A percentile compares a stretch with the other conserved stretches of the same genome.
phyloP scores from a whole-genome alignment of 2,113 vertebrate species.

The Haliaeetus leucogaster region DNA sequence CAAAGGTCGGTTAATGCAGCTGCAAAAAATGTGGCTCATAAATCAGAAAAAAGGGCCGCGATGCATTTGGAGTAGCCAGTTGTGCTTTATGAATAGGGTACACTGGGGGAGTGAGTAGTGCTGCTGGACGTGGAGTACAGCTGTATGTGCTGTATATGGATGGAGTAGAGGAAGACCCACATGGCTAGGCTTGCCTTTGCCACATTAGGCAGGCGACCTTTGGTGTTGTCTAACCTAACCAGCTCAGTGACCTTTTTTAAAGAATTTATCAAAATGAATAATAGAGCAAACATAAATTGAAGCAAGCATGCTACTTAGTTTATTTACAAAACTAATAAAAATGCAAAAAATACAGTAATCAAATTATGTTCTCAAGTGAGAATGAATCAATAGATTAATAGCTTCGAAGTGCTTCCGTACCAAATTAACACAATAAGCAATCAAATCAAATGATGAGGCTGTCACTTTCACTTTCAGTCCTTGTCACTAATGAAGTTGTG shows the following conservation, averaged over 20 bases:
- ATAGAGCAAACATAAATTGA: not conserved
- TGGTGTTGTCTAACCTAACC: not conserved
- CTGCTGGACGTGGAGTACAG: not conserved
- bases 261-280: not conserved
- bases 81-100: not conserved
- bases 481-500: not conserved
- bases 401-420: not conserved
- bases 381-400: constrained; percentile 24
- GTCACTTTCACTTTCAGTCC: not conserved
- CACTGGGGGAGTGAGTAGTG: not conserved
- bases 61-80: not conserved
- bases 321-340: constrained; percentile 33
- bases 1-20: not conserved
- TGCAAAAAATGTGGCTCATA: not conserved
- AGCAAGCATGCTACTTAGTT: not conserved
- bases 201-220: not conserved
- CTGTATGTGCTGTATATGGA: not conserved
- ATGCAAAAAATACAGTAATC: not conserved
- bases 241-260: not conserved
- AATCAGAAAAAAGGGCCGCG: not conserved
- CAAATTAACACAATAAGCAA: constrained; percentile 32
- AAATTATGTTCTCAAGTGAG: constrained; percentile 30
- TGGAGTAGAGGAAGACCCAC: not conserved
- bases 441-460: constrained; percentile 13
- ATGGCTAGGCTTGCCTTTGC: not conserved